Base-by-base conservation (phyloP, 2,888 invertebrate species). In the Serrognathus titanus region DNA sequence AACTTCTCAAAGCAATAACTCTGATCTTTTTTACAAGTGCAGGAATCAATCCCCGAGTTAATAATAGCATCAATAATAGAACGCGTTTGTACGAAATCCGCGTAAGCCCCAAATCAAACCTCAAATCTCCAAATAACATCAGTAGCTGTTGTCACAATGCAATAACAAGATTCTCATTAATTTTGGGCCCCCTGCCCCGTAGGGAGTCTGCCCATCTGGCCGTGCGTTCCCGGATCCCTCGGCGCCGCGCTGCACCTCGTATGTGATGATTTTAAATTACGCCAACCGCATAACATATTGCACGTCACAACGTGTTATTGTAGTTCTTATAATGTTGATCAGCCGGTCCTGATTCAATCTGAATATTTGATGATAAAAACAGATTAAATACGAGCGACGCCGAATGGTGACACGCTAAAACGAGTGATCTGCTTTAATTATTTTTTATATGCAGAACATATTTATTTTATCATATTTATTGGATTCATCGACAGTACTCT, bases 121-220 rank as follows among this genome's bases (percentile, higher is more conserved):
- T 65, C 65, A 64, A 63, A 65, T 64, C 59, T 67, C 64, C 61
- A 65, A 67, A 69, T 69, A 67, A 67, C 69, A 67, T 66, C 66
- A 59, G 64, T 63, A 55, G 62, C 66, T 60, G 64, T 65, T 66
- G 66, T 64, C 65, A 58, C 58, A 65, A 60, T 63, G 71, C 71
- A 71, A 71, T 73, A 73, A 72, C 73, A 69, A 69, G 69, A 70
- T 72, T 71, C 71, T 71, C 73, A 72, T 73, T 73, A 73, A 72
- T 71, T 71, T 68, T 65, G 55, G 35, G 47, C 37, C 49, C 54
- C 54, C 54, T 10, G 48, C 63, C 63, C 62, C 58, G 51, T 53
- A 60, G 68, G 63, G 65, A 57, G 55, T 65, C 59, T 56, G 62
- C 62, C 63, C 58, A 60, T 65, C 62, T 64, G 66, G 65, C 66